Conservation (phyloP, 2,113 vertebrate species). For the Scartelaos histophorus region DNA sequence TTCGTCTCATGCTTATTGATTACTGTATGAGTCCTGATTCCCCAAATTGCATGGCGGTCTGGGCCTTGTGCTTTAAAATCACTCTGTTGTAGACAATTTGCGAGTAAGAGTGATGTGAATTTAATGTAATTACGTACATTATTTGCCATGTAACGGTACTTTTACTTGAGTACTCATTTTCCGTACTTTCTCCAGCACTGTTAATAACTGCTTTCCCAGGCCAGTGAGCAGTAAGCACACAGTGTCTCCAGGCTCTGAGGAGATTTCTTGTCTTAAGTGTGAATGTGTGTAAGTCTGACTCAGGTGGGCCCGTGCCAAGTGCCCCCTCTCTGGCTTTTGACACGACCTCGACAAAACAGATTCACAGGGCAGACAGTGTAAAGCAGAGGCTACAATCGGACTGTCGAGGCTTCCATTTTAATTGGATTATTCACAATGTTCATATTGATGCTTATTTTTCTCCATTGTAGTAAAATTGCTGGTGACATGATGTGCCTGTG, state of each 20-base stretch:
- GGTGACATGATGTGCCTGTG: not conserved
- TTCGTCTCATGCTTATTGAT: too few species aligned
- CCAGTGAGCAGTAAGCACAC: slow-evolving; percentile 1
- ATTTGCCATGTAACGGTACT: too few species aligned
- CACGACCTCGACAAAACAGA: slow-evolving; percentile 60
- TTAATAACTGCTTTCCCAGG: slow-evolving; percentile 47
- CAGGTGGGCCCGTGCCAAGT: slow-evolving; percentile 54
- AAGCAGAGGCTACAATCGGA: slow-evolving; percentile 35
- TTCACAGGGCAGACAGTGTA: slow-evolving; percentile 46
- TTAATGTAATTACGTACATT: too few species aligned
- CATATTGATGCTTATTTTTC: not conserved
- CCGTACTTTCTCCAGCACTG: too few species aligned
- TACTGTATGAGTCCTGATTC: too few species aligned
- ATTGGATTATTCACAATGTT: not conserved
- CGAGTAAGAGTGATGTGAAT: too few species aligned
- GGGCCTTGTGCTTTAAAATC: too few species aligned
- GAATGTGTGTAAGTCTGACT: slow-evolving; percentile 63
- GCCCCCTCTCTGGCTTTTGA: slow-evolving; percentile 41
- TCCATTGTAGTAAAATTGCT: not conserved
- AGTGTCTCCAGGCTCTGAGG: not conserved
- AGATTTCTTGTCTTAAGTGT: slow-evolving; percentile 26
- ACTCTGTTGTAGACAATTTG: too few species aligned
- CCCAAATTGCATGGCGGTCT: too few species aligned
- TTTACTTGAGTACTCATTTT: too few species aligned
- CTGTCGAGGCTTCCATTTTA: slow-evolving; percentile 38